Base-by-base conservation (phyloP, 2,888 invertebrate genomes). In the Tetropium fuscum region DNA sequence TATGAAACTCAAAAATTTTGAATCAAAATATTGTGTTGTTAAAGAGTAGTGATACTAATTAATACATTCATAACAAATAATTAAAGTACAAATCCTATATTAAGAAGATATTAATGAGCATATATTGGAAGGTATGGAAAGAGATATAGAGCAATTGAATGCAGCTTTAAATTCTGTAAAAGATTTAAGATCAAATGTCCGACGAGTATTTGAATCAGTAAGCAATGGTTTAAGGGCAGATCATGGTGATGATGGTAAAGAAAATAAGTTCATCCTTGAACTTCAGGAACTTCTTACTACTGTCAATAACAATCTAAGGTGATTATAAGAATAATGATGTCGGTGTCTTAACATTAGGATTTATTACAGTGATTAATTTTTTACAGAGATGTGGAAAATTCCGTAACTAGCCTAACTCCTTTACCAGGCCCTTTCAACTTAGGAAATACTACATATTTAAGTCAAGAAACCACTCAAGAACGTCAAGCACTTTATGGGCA, bases 401-500 rank as follows among this genome's bases (percentile, higher is more conserved):
- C 91, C 0, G 89, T 91, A 0, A 89, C 87, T 65, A 87, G 86
- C 19, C 77, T 91, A 18, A 90, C 89, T 49, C 88, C 91, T 63
- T 93, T 93, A 0, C 88, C 90, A n/a, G 90, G 92, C 2, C 90
- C 93, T 0, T 92, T 94, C 74, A 91, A 87, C 75, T 83, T 96
- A 57, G 94, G 93, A 0, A 97, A 94, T 78, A 93, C 94, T 0
- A 90, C 92, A 3, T 91, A 88, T 75, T 84, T 97, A 25, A 93
- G 92, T 62, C 94, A 97, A 80, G 97, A 98, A 83, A 94, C 95
- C 0, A 92, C 94, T 0, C 91, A 91, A 77, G 97, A 97, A 73
- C 87, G 95, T 36, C 94, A 95, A 77, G 91, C 93, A 3, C 81
- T 96, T 7, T 97, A 97, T 79, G 88, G 92, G 0, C 94, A 94